Base-by-base conservation (phyloP, 2,888 invertebrate genomes). In the Agrotis exclamationis region DNA sequence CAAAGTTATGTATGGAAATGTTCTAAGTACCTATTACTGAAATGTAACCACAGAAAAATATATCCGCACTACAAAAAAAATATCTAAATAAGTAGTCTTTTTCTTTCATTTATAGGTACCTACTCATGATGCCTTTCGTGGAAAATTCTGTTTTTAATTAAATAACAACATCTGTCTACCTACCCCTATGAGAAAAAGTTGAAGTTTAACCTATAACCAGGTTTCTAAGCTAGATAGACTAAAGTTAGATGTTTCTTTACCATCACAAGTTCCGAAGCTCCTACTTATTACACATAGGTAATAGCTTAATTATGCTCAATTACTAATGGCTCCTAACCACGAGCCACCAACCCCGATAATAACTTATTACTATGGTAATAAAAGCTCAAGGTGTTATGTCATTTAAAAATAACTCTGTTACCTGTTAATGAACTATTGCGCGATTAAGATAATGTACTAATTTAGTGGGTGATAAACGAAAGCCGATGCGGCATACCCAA, bases 331-430 rank as follows among this genome's bases (percentile, higher is more conserved):
- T 22, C 14, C 16, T 28, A 18, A 18, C 22, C 47, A 71, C 20
- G 18, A 56, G 18, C 48, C 24, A 39, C 9, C 39, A 24, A 6
- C 48, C 11, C 18, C 2, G 54, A 54, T 14, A 47, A 69, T 69
- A 71, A 71, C 44, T 72, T 16, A 72, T 72, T 16, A 28, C 28
- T 72, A 72, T 50, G 13, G 50, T 22, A 20, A 59, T 70, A 28
- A 72, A 1, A 57, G 20, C 39, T 20, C 22, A n/a, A 50, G 28
- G 44, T 50, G 59, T 59, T 44, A 54, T 22, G 20, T 44, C 24
- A n/a, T 44, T 72, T 58, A 22, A 44, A 71, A 70, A 50, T 72
- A 72, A 48, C 72, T 69, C 6, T 0, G 5, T 24, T 2, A 24
- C n/a, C 13, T 71, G 48, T n/a, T 70, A 74, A 53, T 63, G 51